Conservation (phyloP, 2,113 vertebrate genomes). For the Callipepla squamata region DNA sequence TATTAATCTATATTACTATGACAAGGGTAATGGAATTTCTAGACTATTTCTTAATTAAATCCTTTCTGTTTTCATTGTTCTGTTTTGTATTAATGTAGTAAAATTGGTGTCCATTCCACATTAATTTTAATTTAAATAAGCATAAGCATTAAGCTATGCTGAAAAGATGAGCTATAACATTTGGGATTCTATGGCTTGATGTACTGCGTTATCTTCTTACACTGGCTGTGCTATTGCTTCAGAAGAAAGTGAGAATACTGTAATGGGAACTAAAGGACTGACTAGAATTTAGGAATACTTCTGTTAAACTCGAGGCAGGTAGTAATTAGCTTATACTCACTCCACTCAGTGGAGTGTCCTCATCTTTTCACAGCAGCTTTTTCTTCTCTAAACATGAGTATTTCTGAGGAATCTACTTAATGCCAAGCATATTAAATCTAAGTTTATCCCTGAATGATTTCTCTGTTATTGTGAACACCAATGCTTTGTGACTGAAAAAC, state of each 20-base stretch:
- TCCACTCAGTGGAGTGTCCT: neutral
- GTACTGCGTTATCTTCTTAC: neutral
- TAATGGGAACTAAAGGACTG: neutral
- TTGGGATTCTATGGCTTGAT: neutral
- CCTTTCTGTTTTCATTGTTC: neutral
- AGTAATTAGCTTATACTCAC: neutral
- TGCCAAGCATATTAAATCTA: neutral
- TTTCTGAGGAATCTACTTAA: neutral
- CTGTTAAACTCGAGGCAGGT: neutral
- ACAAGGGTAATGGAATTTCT: neutral
- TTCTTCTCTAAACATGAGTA: neutral
- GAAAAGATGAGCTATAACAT: neutral
- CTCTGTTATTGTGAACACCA: neutral
- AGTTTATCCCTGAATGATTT: neutral
- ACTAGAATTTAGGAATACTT: neutral
- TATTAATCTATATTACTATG: neutral
- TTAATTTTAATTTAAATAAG: neutral
- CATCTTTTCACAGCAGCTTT: neutral
- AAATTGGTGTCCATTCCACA: neutral
- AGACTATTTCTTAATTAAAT: neutral
- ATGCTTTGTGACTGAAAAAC: neutral
- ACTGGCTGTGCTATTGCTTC: neutral
- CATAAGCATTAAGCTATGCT: neutral
- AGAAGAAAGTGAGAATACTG: neutral
- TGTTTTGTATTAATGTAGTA: neutral